Conservation (phyloP, 2,113 vertebrate species). For the Benitochromis conjunctus region DNA sequence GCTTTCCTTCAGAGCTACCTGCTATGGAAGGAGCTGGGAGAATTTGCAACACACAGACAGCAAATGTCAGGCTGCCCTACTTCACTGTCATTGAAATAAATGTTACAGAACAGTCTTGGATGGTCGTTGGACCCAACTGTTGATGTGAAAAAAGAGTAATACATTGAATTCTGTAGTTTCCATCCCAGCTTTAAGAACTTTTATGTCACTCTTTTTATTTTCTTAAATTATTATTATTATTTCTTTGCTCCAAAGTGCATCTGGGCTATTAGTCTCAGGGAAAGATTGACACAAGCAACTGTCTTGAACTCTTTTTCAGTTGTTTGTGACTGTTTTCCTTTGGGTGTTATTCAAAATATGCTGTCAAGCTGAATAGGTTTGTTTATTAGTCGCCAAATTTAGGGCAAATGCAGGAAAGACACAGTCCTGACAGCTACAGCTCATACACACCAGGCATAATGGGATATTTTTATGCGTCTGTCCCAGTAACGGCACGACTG, state of each 20-base stretch:
- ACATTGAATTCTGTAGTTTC: not conserved
- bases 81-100: not conserved
- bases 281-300: not conserved
- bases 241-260: not conserved
- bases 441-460: not conserved
- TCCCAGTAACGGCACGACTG: not conserved
- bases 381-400: not conserved
- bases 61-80: not conserved
- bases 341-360: not conserved
- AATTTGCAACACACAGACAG: not conserved
- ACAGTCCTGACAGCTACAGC: not conserved
- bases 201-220: not conserved
- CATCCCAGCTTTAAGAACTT: not conserved
- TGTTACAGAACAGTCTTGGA: not conserved
- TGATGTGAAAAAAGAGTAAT: not conserved
- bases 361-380: not conserved
- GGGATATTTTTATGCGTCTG: not conserved
- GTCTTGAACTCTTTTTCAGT: not conserved
- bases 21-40: not conserved
- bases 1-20: slow-evolving; percentile 20
- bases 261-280: not conserved
- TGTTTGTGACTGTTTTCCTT: not conserved
- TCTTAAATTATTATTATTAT: not conserved
- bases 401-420: not conserved
- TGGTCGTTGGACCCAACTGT: not conserved